phyloP scores from a whole-genome alignment of 1,140 invertebrate species.

The Trichomalopsis sarcophagae region DNA sequence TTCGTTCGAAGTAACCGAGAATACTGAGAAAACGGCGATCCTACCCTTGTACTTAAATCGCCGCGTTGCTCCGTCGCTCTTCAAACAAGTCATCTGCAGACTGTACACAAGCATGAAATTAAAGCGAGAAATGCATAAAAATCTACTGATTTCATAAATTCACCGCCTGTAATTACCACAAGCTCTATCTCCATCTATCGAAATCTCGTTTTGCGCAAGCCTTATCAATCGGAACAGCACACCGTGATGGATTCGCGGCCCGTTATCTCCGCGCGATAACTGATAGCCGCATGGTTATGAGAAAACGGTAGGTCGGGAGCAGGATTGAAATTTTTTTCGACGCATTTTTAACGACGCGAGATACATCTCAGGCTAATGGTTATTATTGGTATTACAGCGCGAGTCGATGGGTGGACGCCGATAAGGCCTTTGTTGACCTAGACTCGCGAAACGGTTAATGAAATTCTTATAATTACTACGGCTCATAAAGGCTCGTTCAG shows the following conservation, averaged over 20 bases:
- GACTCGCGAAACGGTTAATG: background rate
- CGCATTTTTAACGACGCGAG: background rate
- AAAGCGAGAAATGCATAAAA: background rate
- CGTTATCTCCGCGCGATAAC: constrained; percentile 22
- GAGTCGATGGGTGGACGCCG: too few relatives aligned
- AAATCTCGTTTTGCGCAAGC: constrained; percentile 23
- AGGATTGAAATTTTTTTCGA: background rate
- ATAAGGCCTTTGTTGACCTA: background rate
- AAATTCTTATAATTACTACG: background rate
- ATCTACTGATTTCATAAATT: constrained; percentile 18
- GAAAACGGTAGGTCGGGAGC: background rate
- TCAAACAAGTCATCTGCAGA: too few relatives aligned
- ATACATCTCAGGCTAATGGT: background rate
- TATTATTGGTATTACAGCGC: background rate
- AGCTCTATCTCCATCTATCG: constrained; percentile 20
- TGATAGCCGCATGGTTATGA: background rate
- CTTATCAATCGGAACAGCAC: constrained; percentile 20
- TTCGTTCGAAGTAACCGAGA: background rate
- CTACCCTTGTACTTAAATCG: too few relatives aligned
- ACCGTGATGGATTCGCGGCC: background rate
- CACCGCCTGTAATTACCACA: constrained; percentile 2
- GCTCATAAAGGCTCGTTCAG: background rate
- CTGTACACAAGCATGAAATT: background rate
- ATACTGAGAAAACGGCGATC: background rate
- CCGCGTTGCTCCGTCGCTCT: too few relatives aligned